Conservation (phyloP, 2,113 vertebrate genomes). For the Pica pica region DNA sequence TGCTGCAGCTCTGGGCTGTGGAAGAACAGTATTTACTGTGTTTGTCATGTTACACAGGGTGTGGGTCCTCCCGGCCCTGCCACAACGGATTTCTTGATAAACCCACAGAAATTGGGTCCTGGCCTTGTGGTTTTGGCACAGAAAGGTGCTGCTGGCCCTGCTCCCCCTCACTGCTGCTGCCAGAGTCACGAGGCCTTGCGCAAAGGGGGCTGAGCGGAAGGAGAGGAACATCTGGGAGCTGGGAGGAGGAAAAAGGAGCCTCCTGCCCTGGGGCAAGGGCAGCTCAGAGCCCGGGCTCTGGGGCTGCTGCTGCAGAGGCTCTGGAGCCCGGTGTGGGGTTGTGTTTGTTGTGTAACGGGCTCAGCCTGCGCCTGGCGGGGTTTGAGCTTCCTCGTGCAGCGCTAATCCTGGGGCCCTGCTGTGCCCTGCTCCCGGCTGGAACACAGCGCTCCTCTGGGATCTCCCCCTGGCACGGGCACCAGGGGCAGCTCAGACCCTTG, state of each 20-base stretch:
- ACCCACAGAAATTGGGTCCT: not conserved
- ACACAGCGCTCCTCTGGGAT: accelerated
- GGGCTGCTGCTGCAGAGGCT: not conserved
- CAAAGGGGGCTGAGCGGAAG: not conserved
- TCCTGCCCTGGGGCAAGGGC: not conserved
- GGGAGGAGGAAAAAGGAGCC: not conserved
- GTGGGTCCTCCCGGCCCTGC: not conserved
- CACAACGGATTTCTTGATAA: not conserved
- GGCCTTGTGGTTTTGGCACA: not conserved
- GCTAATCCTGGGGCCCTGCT: not conserved
- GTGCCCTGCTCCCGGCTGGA: not conserved
- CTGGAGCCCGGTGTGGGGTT: not conserved
- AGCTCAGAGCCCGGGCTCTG: not conserved
- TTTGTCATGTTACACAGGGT: not conserved
- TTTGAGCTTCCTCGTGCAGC: not conserved
- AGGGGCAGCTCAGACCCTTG: not conserved
- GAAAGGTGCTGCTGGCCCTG: not conserved
- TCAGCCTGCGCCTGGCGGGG: accelerated
- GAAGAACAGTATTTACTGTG: not conserved
- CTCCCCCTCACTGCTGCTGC: accelerated
- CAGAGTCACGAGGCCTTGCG: accelerated
- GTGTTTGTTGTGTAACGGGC: not conserved
- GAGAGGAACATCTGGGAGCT: not conserved
- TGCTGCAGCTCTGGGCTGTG: not conserved
- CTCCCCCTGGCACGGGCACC: not conserved